Percentiles rank a stretch among this genome's conserved stretches.
Evolutionary conservation across 2,888 invertebrate genomes (phyloP).

Genomic region (Agrotis ipsilon): DNA sequence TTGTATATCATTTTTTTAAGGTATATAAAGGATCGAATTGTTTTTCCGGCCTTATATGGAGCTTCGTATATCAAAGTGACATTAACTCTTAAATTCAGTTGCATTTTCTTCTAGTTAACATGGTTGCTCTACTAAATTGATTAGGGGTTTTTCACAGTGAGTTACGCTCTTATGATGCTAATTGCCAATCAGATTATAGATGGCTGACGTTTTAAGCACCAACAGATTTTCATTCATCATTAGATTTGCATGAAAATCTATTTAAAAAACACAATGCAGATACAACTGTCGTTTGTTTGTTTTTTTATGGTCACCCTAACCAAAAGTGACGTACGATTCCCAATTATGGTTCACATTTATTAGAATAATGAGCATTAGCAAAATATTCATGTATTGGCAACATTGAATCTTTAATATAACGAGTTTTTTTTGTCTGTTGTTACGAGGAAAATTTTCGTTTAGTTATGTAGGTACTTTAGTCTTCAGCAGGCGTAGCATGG

Average conservation of each 20-base stretch:
- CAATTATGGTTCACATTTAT: conserved; percentile 82
- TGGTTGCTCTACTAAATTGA: not conserved
- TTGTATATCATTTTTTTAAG: too few relatives aligned
- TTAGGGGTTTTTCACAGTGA: not conserved
- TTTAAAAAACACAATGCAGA: conserved; percentile 30
- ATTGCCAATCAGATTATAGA: conserved; percentile 13
- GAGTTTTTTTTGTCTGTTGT: conserved; percentile 69
- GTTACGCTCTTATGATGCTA: conserved; percentile 8
- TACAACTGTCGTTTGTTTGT: conserved; percentile 16
- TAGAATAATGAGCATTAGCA: conserved; percentile 83
- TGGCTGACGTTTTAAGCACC: conserved; percentile 10
- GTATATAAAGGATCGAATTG: too few relatives aligned
- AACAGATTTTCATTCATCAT: conserved; percentile 42
- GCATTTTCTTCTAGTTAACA: too few relatives aligned
- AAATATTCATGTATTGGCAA: conserved; percentile 80
- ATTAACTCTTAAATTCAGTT: too few relatives aligned
- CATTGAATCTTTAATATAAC: conserved; percentile 80
- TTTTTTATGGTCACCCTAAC: conserved; percentile 74
- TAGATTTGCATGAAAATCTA: conserved; percentile 40
- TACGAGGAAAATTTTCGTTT: conserved; percentile 44
- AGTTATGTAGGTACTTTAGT: not conserved
- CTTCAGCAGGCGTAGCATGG: too few relatives aligned
- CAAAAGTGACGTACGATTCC: conserved; percentile 81
- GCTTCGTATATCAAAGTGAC: too few relatives aligned
- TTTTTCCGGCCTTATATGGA: too few relatives aligned